These are phyloP conservation scores for Drosophila repleta DNA, from an alignment of 1,140 invertebrate species.

Conservation along the genomic window DNA sequence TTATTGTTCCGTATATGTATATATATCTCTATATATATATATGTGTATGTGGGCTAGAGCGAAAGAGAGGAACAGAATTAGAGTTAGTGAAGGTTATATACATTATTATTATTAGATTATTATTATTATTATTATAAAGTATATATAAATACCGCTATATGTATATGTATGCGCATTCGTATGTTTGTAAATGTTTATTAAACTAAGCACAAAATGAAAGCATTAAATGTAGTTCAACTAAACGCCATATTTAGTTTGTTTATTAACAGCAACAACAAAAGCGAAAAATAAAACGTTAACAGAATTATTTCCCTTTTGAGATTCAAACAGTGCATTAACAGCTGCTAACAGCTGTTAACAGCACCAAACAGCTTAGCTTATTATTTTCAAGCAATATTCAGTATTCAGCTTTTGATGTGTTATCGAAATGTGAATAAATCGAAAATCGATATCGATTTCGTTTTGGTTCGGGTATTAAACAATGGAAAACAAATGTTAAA, in stretches of 20 bases:
- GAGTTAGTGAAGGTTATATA: constrained; percentile 1
- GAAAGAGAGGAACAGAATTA: constrained; percentile 4
- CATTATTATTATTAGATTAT: not conserved
- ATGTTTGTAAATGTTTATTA: constrained; percentile 34
- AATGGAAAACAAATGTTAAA: not conserved
- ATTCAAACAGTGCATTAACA: not conserved
- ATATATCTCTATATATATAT: constrained; percentile 18
- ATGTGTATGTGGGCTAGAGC: constrained; percentile 8
- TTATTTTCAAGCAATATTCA: constrained; percentile 2
- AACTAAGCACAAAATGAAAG: constrained; percentile 26
- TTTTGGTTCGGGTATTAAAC: not conserved
- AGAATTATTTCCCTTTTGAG: not conserved
- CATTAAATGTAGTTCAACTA: not conserved
- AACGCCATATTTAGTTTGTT: constrained; percentile 2
- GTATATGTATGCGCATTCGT: constrained; percentile 8
- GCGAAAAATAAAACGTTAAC: not conserved
- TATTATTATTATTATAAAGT: not conserved
- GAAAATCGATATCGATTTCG: not conserved
- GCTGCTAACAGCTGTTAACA: not conserved
- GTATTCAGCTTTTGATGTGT: constrained; percentile 9
- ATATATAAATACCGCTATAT: constrained; percentile 2
- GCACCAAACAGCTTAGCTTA: not conserved
- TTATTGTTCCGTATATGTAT: constrained; percentile 34
- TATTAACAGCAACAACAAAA: not conserved
- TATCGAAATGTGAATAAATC: not conserved